These are phyloP conservation scores for Matsumyia berberina DNA, from an alignment of 2,888 invertebrate genomes.

Conservation along the genomic window DNA sequence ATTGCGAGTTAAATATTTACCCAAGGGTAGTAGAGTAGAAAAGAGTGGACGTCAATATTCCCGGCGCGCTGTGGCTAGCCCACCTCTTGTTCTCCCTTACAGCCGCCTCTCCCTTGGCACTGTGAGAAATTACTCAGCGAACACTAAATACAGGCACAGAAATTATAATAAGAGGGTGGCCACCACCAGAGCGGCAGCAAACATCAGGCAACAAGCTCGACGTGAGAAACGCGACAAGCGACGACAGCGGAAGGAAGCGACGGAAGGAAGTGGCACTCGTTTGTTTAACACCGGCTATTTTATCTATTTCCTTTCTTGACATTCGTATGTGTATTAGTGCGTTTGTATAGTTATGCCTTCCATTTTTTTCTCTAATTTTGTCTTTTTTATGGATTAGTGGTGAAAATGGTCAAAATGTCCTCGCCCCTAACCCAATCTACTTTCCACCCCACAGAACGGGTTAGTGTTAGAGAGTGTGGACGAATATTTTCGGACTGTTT, in stretches of 20 bases:
- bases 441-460: slow-evolving; percentile 1
- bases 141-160: slow-evolving; percentile 34
- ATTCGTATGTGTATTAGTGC: neutral
- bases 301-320: slow-evolving; percentile 47
- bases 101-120: neutral
- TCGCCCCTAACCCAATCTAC: neutral
- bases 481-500: slow-evolving; percentile 10
- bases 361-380: neutral
- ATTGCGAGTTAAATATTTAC: slow-evolving; percentile 66
- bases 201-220: slow-evolving; percentile 50
- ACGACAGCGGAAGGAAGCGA: slow-evolving; percentile 69
- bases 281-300: slow-evolving; percentile 73
- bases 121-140: slow-evolving; percentile 50
- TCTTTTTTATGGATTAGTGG: slow-evolving; percentile 45
- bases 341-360: slow-evolving; percentile 19
- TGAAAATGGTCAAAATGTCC: slow-evolving; percentile 55
- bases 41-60: slow-evolving; percentile 57
- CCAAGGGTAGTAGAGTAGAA: slow-evolving; percentile 52
- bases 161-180: slow-evolving; percentile 42
- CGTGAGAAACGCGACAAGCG: slow-evolving; percentile 26
- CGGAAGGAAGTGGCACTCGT: slow-evolving; percentile 75
- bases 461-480: neutral
- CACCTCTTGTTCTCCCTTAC: slow-evolving; percentile 7
- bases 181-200: slow-evolving; percentile 12
- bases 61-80: slow-evolving; percentile 25